These are phyloP conservation scores for Rhaphigaster nebulosa DNA, from an alignment of 2,888 invertebrate genomes.

Conservation along the genomic window DNA sequence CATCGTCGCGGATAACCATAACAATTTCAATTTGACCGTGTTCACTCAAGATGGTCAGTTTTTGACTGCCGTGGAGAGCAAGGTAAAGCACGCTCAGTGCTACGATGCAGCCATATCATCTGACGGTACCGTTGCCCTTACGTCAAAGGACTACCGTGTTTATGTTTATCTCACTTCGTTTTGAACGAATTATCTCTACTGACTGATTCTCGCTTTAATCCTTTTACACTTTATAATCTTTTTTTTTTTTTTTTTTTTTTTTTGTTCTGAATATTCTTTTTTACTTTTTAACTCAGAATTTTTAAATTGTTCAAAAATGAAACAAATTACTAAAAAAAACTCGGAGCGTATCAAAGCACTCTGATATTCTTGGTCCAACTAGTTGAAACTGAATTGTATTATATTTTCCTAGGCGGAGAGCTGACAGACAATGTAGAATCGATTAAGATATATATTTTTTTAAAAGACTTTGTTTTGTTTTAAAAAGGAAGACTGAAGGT, in stretches of 20 bases:
- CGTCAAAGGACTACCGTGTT: conserved; percentile 98
- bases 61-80: conserved; percentile 96
- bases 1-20: conserved; percentile 99
- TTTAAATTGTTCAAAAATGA: conserved; percentile 50
- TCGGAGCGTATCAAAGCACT: conserved; percentile 32
- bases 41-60: conserved; percentile 98
- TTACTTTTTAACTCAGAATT: conserved; percentile 42
- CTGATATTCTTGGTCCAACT: conserved; percentile 58
- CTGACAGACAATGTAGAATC: conserved; percentile 48
- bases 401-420: conserved; percentile 54
- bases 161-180: conserved; percentile 96
- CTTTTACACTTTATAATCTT: conserved; percentile 56
- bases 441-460: conserved; percentile 60
- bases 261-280: conserved; percentile 50
- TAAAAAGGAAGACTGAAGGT: conserved; percentile 60
- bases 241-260: conserved; percentile 21
- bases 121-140: conserved; percentile 97
- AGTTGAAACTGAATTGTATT: conserved; percentile 49
- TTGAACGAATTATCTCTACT: conserved; percentile 51
- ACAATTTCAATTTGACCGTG: conserved; percentile 99
- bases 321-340: conserved; percentile 21
- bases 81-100: conserved; percentile 99
- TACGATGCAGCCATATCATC: conserved; percentile 99
- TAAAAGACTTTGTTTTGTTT: conserved; percentile 60
- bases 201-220: conserved; percentile 59